Conservation (phyloP, 35 echinoderm and acorn worm genomes). For the Strongylocentrotus purpuratus region DNA sequence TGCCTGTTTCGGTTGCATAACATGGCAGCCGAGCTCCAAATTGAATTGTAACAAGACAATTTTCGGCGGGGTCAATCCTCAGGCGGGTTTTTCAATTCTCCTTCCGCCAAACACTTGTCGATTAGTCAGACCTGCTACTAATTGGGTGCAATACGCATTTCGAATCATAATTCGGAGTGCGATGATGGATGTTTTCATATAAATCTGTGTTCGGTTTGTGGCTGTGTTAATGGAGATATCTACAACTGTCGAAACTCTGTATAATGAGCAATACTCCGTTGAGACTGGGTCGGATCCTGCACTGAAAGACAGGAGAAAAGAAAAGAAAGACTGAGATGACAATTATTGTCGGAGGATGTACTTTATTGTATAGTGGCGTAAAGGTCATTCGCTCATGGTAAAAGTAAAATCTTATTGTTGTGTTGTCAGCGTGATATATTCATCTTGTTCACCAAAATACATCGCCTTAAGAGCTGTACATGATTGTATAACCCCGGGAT, state of each 20-base stretch:
- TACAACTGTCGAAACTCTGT: constrained; percentile 36
- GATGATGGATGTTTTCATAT: constrained; percentile 28
- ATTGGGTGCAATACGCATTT: constrained; percentile 43
- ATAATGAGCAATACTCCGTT: constrained; percentile 5
- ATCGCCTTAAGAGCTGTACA: too few species aligned
- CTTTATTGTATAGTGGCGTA: neutral
- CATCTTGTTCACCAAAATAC: neutral
- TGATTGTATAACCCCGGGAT: too few species aligned
- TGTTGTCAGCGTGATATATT: neutral
- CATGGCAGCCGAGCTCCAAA: neutral
- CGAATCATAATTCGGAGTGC: neutral
- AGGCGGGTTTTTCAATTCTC: neutral
- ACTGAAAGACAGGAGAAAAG: neutral
- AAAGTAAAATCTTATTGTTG: neutral
- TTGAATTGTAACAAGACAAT: neutral
- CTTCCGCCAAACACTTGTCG: neutral
- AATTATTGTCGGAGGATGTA: constrained; percentile 11
- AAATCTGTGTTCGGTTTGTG: constrained; percentile 18
- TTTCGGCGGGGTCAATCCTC: neutral
- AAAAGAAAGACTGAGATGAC: neutral
- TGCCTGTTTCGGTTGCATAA: neutral
- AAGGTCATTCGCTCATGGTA: neutral
- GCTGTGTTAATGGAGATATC: constrained; percentile 31
- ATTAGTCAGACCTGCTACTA: neutral
- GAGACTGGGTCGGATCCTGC: neutral